Percentiles rank a stretch among this genome's conserved stretches.
Evolutionary conservation across 2,113 vertebrate species (phyloP).

Genomic region (Scytalopus superciliaris): DNA sequence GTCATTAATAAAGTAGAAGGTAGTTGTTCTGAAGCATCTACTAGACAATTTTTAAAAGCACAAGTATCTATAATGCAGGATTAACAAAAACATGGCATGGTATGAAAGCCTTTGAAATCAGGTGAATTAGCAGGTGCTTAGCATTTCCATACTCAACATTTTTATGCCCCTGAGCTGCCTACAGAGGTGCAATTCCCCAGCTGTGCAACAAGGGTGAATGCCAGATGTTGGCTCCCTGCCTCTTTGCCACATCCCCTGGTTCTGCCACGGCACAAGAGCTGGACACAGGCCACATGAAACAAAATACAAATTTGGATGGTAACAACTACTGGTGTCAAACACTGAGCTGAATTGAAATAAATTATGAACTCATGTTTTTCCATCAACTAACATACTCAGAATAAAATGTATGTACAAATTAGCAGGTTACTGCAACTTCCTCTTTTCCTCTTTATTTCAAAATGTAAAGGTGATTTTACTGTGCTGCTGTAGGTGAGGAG

Average conservation of each 20-base stretch:
- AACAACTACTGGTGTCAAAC: neutral
- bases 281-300: neutral
- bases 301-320: neutral
- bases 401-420: neutral
- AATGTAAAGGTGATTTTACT: neutral
- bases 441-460: neutral
- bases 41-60: neutral
- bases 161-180: neutral
- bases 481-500: neutral
- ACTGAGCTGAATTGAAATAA: neutral
- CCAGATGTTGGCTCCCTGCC: neutral
- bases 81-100: neutral
- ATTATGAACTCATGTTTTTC: neutral
- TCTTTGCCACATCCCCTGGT: neutral
- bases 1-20: neutral
- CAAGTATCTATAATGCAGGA: neutral
- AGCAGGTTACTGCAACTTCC: neutral
- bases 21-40: neutral
- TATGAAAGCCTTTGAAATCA: neutral
- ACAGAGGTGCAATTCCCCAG: neutral
- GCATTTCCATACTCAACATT: neutral
- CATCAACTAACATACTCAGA: neutral
- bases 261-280: neutral
- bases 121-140: neutral
- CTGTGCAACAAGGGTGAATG: accelerated